Conservation (phyloP, 1,140 invertebrate species). For the Bombus breviceps region DNA sequence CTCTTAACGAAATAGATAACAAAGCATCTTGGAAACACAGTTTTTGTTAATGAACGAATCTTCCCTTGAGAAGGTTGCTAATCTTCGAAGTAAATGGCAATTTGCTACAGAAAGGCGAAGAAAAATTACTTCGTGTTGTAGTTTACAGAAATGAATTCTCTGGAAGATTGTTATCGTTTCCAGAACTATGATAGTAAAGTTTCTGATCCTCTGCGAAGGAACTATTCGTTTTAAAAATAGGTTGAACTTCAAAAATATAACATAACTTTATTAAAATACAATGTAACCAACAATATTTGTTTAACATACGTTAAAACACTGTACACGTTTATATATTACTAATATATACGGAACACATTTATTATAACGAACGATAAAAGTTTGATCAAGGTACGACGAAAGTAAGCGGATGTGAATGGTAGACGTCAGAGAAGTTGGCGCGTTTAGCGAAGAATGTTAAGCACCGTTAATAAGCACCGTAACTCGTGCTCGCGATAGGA, state of each 20-base stretch:
- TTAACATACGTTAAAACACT: no score
- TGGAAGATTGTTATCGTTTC: background rate
- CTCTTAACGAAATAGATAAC: background rate
- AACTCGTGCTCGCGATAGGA: slow-evolving; percentile 22
- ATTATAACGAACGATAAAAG: slow-evolving; percentile 27
- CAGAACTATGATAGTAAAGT: no score
- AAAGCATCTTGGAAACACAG: background rate
- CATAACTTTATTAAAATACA: background rate
- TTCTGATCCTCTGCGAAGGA: no score
- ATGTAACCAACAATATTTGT: no score
- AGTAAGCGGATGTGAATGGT: slow-evolving; percentile 47
- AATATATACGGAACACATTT: background rate
- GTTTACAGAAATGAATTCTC: background rate
- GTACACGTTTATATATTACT: no score
- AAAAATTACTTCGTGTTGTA: background rate
- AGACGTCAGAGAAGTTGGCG: slow-evolving; percentile 34
- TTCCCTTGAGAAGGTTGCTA: background rate
- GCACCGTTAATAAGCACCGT: slow-evolving; percentile 64
- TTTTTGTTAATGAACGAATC: background rate
- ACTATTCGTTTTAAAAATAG: background rate
- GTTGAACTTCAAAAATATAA: background rate
- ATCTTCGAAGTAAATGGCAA: background rate
- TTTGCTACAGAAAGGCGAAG: background rate
- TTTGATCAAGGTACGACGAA: background rate
- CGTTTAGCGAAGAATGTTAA: slow-evolving; percentile 56